Conservation (phyloP, 1,140 invertebrate species). For the Matsumurasca onukii region DNA sequence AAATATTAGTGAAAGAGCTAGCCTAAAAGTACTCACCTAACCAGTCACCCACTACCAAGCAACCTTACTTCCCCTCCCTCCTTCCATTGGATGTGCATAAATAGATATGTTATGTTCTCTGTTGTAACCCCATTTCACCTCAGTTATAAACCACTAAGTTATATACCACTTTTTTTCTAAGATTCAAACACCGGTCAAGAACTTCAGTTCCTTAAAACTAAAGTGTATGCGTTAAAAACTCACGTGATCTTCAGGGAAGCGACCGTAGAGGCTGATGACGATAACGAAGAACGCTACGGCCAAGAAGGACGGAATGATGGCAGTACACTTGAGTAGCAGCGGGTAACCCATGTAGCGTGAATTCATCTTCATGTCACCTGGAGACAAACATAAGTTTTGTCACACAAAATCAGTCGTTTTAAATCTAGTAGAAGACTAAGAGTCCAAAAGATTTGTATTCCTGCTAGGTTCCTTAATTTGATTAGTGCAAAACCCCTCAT, state of each 20-base stretch:
- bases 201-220: neutral
- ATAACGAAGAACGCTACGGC: slow-evolving; percentile 52
- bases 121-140: neutral
- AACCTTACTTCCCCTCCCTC: neutral
- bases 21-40: no score
- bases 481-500: no score
- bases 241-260: slow-evolving; percentile 45
- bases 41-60: no score
- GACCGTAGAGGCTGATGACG: slow-evolving; percentile 52
- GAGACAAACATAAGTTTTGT: slow-evolving; percentile 36
- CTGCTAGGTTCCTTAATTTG: neutral
- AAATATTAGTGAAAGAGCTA: no score
- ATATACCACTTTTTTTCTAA: neutral
- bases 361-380: slow-evolving; percentile 55
- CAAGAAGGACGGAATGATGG: slow-evolving; percentile 52
- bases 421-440: neutral
- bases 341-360: slow-evolving; percentile 53
- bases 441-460: neutral
- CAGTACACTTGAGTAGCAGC: slow-evolving; percentile 50
- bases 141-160: neutral
- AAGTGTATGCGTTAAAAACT: neutral
- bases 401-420: neutral
- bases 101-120: neutral
- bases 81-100: neutral
- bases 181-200: neutral